Evolutionary conservation across 2,113 vertebrate species (phyloP).

Genomic region (Plestiodon gilberti): DNA sequence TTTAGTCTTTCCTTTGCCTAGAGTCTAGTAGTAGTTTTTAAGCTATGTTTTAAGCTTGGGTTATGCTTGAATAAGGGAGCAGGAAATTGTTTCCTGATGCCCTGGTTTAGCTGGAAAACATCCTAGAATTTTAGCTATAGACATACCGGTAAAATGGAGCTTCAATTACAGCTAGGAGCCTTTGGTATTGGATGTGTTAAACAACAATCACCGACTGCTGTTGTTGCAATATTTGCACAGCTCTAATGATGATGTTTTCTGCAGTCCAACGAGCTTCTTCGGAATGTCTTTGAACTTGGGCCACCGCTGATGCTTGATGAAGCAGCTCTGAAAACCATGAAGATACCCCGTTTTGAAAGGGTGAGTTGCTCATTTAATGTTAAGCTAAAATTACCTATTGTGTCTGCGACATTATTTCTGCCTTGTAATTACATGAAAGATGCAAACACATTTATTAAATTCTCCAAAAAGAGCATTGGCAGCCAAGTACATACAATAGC

Average conservation of each 20-base stretch:
- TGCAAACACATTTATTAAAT: too few species aligned
- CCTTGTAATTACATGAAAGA: background rate
- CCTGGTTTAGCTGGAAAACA: background rate
- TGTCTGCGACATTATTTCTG: background rate
- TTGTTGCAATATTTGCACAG: background rate
- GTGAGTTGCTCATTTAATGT: slow-evolving; percentile 71
- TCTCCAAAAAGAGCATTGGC: too few species aligned
- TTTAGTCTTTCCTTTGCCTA: background rate
- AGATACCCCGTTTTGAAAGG: slow-evolving; percentile 94
- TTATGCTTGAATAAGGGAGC: background rate
- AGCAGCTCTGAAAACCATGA: slow-evolving; percentile 92
- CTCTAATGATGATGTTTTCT: slow-evolving; percentile 21
- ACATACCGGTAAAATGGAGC: background rate
- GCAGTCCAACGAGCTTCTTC: slow-evolving; percentile 95
- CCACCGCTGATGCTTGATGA: slow-evolving; percentile 92
- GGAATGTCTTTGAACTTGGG: slow-evolving; percentile 96
- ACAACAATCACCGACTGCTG: background rate
- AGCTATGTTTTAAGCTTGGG: background rate
- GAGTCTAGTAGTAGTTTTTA: background rate
- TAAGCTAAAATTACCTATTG: background rate
- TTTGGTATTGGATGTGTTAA: background rate
- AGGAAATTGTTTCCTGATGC: background rate
- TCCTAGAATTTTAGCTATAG: background rate
- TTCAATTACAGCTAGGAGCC: background rate
- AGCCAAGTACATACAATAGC: too few species aligned